Percentiles rank a stretch among this genome's conserved stretches.
Evolutionary conservation across 2,113 vertebrate genomes (phyloP).

Genomic region (Scortum barcoo): DNA sequence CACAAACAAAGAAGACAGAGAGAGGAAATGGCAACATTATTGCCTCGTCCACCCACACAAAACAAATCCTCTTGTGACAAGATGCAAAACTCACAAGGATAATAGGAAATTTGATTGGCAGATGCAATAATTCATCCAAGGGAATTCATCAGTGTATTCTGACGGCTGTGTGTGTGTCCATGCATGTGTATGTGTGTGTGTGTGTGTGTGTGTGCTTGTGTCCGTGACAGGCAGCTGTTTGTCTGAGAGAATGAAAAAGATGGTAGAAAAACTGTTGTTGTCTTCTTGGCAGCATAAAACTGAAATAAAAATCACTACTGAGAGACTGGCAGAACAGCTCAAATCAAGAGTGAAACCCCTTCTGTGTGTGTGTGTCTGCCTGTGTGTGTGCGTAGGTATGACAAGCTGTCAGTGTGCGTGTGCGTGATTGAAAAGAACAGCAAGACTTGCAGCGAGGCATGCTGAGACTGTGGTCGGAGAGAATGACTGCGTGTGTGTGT

Average conservation of each 20-base stretch:
- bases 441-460: slow-evolving; percentile 40
- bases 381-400: slow-evolving; percentile 36
- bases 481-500: slow-evolving; percentile 15
- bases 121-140: slow-evolving; percentile 69
- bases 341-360: slow-evolving; percentile 54
- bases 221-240: slow-evolving; percentile 69
- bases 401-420: slow-evolving; percentile 51
- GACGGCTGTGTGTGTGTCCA: slow-evolving; percentile 23
- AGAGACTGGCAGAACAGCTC: slow-evolving; percentile 61
- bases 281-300: slow-evolving; percentile 59
- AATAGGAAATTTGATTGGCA: slow-evolving; percentile 71
- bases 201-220: not conserved
- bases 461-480: slow-evolving; percentile 39
- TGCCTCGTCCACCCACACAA: slow-evolving; percentile 58
- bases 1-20: slow-evolving; percentile 26
- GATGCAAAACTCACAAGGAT: slow-evolving; percentile 60
- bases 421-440: slow-evolving; percentile 60
- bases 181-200: not conserved
- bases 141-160: slow-evolving; percentile 59
- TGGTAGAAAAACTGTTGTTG: slow-evolving; percentile 39
- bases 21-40: slow-evolving; percentile 29
- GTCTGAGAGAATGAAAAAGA: slow-evolving; percentile 59
- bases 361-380: slow-evolving; percentile 5
- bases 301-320: slow-evolving; percentile 59
- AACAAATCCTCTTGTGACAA: slow-evolving; percentile 52